phyloP scores from a whole-genome alignment of 2,113 vertebrate genomes.

The Stictonetta naevosa region DNA sequence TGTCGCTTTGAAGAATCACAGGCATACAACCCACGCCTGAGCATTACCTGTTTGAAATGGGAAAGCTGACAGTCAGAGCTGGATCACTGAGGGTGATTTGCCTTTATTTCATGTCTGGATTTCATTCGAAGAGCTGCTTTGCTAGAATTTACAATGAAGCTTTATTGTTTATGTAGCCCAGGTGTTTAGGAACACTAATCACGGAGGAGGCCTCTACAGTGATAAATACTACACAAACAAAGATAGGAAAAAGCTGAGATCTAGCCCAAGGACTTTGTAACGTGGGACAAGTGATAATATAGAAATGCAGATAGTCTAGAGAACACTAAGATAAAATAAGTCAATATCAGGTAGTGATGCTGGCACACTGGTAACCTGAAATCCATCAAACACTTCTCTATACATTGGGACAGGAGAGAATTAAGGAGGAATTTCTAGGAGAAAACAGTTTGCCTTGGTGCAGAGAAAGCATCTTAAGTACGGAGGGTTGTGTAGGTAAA shows the following conservation, averaged over 20 bases:
- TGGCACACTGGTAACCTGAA: neutral
- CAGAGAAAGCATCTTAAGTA: neutral
- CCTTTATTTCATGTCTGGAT: neutral
- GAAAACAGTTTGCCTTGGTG: neutral
- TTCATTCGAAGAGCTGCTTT: neutral
- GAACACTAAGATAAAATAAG: neutral
- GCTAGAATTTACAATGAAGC: neutral
- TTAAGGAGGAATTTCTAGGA: neutral
- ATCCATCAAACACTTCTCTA: neutral
- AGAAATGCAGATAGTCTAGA: neutral
- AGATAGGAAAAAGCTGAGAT: neutral
- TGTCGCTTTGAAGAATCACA: neutral
- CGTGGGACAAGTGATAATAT: neutral
- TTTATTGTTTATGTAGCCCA: neutral
- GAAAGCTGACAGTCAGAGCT: neutral
- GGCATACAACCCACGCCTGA: neutral
- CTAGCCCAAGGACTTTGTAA: neutral
- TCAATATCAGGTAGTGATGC: neutral
- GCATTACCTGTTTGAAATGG: neutral
- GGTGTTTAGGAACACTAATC: neutral
- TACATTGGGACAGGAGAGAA: neutral
- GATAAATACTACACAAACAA: constrained; percentile 5
- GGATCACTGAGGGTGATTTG: neutral
- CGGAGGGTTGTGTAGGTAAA: neutral
- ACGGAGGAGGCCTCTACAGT: neutral